These are phyloP conservation scores for Sarcoramphus papa DNA, from an alignment of 2,797 vertebrate species.

Conservation along the genomic window DNA sequence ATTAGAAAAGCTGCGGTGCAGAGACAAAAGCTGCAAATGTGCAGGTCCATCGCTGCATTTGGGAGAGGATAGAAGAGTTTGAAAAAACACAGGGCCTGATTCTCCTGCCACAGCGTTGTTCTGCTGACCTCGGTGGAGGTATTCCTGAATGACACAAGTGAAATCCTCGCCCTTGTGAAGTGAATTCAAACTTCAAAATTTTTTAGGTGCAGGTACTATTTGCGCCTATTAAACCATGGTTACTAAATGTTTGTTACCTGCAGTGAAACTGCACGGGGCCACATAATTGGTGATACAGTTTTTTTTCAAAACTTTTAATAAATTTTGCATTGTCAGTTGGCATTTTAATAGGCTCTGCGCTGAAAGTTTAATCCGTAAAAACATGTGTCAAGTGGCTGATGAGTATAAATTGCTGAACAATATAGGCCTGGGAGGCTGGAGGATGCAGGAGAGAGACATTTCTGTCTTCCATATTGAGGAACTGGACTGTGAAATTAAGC, in stretches of 20 bases:
- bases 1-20: not conserved
- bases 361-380: not conserved
- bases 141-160: not conserved
- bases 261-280: not conserved
- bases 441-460: not conserved
- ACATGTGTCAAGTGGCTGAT: not conserved
- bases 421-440: not conserved
- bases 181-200: rapidly evolving
- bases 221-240: rapidly evolving
- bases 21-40: not conserved
- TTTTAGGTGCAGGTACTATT: not conserved
- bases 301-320: not conserved
- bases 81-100: not conserved
- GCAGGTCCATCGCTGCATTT: not conserved
- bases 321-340: not conserved
- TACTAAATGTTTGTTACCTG: not conserved
- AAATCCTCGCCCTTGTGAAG: not conserved
- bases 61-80: not conserved
- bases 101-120: not conserved
- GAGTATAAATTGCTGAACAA: not conserved
- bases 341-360: not conserved
- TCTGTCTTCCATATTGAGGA: not conserved
- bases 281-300: not conserved
- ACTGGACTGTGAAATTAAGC: constrained; percentile 43
- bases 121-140: not conserved